These are phyloP conservation scores for Remorina albescens DNA, from an alignment of 2,797 vertebrate species.

Conservation along the genomic window DNA sequence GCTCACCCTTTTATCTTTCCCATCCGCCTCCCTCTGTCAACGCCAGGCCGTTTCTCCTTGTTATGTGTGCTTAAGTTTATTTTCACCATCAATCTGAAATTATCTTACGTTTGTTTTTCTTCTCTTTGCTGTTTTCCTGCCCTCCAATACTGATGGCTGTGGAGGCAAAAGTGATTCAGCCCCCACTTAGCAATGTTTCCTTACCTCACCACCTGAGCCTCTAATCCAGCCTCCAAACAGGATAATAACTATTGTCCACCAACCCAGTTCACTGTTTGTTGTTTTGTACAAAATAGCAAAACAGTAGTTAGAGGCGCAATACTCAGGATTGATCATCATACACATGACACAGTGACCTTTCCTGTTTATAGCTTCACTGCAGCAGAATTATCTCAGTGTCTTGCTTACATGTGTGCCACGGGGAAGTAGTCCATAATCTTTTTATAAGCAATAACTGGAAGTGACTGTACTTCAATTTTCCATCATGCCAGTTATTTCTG, in stretches of 20 bases:
- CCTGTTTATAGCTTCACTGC: constrained; percentile 37
- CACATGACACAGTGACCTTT: constrained; percentile 43
- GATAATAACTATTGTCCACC: constrained; percentile 72
- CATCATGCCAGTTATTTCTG: constrained; percentile 23
- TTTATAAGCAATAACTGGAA: constrained; percentile 47
- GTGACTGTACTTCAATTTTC: constrained; percentile 38
- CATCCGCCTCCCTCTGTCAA: constrained; percentile 10
- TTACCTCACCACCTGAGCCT: constrained; percentile 39
- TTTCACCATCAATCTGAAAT: constrained; percentile 33
- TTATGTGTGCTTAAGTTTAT: constrained; percentile 26
- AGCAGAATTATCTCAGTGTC: constrained; percentile 5
- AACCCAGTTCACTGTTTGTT: constrained; percentile 69
- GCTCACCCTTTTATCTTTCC: constrained; percentile 17
- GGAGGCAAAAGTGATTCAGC: constrained; percentile 29
- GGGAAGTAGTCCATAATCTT: constrained; percentile 42
- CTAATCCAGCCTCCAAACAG: constrained; percentile 56
- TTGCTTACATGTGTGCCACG: constrained; percentile 5
- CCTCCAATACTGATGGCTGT: background rate
- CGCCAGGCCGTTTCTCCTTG: constrained; percentile 21
- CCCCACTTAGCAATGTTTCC: constrained; percentile 19
- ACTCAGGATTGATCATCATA: constrained; percentile 37
- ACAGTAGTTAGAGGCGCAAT: constrained; percentile 61
- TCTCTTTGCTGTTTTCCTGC: constrained; percentile 21
- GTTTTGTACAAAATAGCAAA: constrained; percentile 52
- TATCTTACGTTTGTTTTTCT: constrained; percentile 21